Evolutionary conservation across 2,113 vertebrate genomes (phyloP).

Genomic region (Plectropomus leopardus): DNA sequence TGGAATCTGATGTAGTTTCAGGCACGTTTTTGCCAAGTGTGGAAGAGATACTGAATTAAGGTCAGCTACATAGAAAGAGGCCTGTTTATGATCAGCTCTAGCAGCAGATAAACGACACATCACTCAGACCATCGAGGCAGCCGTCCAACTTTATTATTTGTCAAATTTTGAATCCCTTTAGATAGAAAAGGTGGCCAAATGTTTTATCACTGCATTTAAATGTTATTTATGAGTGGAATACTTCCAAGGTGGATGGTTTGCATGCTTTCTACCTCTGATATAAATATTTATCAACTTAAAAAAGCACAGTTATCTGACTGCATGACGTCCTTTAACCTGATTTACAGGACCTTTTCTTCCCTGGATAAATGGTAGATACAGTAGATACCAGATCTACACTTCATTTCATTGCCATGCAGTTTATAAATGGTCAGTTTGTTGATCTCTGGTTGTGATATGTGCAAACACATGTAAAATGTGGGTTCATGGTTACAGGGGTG

Average conservation of each 20-base stretch:
- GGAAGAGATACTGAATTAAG: not conserved
- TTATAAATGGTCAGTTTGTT: not conserved
- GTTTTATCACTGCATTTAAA: not conserved
- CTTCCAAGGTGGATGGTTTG: not conserved
- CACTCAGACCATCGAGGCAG: not conserved
- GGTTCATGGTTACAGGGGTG: conserved; percentile 15
- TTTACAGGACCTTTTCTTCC: not conserved
- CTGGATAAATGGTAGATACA: not conserved
- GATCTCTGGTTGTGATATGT: not conserved
- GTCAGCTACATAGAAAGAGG: not conserved
- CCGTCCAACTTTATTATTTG: not conserved
- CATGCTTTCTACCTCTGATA: not conserved
- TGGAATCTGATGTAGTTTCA: conserved; percentile 15
- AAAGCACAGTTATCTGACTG: not conserved
- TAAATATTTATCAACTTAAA: conserved; percentile 20
- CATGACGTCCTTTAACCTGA: not conserved
- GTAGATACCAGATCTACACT: not conserved
- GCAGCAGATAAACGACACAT: conserved; percentile 8
- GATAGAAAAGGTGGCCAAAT: conserved; percentile 11
- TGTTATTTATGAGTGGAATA: conserved; percentile 26
- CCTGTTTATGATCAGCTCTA: conserved; percentile 37
- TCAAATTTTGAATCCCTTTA: not conserved
- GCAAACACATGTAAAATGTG: not conserved
- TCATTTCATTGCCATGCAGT: not conserved
- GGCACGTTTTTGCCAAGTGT: not conserved